Percentiles rank a stretch among this genome's conserved stretches.
These are phyloP conservation scores for Dusona sp. DNA, from an alignment of 2,888 invertebrate species.

Conservation along the genomic window DNA sequence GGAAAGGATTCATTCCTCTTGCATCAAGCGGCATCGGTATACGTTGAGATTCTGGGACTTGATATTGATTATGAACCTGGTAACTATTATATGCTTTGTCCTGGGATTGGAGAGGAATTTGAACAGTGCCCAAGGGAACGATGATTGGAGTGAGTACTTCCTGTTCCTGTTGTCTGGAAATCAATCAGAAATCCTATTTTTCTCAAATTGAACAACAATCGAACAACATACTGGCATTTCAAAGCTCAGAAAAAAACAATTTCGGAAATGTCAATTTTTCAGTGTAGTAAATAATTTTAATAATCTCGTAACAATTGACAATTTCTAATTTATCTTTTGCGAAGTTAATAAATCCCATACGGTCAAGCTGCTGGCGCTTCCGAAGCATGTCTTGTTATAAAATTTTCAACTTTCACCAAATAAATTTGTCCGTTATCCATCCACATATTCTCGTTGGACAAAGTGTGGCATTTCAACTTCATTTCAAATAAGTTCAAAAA, in stretches of 20 bases:
- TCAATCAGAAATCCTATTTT: background rate
- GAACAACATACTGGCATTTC: background rate
- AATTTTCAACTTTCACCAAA: background rate
- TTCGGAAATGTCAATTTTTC: background rate
- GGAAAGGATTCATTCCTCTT: slow-evolving; percentile 79
- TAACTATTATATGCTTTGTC: slow-evolving; percentile 80
- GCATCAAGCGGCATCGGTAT: slow-evolving; percentile 78
- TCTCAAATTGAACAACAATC: background rate
- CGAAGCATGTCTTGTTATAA: background rate
- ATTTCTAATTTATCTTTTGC: background rate
- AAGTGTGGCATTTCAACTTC: background rate
- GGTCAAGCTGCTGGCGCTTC: background rate
- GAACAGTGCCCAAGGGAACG: slow-evolving; percentile 81
- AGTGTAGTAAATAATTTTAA: background rate
- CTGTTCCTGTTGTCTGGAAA: slow-evolving; percentile 79
- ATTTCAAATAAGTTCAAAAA: background rate
- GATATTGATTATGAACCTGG: slow-evolving; percentile 80
- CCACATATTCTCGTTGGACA: background rate
- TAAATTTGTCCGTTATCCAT: background rate
- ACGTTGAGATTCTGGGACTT: slow-evolving; percentile 81
- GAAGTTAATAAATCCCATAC: background rate
- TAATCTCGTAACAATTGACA: background rate
- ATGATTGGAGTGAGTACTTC: slow-evolving; percentile 82
- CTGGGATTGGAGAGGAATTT: slow-evolving; percentile 80
- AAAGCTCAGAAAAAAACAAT: background rate